Base-by-base conservation (phyloP, 2,888 invertebrate species). In the Drosophila tripunctata region DNA sequence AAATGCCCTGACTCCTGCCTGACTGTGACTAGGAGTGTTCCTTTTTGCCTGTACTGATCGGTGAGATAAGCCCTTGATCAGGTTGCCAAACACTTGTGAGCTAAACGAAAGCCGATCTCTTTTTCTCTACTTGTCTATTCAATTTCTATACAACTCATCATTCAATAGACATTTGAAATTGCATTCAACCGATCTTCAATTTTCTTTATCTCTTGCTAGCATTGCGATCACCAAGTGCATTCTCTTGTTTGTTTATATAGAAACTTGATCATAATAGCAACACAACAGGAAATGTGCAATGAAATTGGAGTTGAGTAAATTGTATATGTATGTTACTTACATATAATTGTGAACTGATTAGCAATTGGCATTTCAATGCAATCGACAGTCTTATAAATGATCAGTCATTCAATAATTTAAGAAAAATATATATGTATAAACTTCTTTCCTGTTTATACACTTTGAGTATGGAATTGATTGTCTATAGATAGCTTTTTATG, bases 1-100 rank as follows among this genome's bases (percentile, higher is more conserved):
- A 84, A 87, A 81, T 86, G 79, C 58, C 45, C 54, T 62, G 77
- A 62, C 72, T 61, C 38, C 48, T 45, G 48, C 27, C 64, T 30
- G 33, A 17, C 35, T 44, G 10, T 54, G 12, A 5, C 33, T 21
- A 33, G 2, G 10, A 10, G 8, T 24, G 7, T 8, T 8, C 5
- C 52, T 54, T 33, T 6, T 48, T 45, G 60, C 21, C 38, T 38
- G 38, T 30, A 43, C n/a, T n/a, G 85, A 85, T 87, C 85, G 73
- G 82, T 61, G 76, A 75, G 85, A 87, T 82, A 83, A 83, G 86
- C 72, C 84, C 77, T 79, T 67, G 86, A 83, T 86, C 81, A 79
- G 86, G 80, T 86, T 76, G 83, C 67, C 73, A 76, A 79, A 78
- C 81, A 74, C 86, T 82, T 78, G 80, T 54, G 64, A 17, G 44